Evolutionary conservation across 2,888 invertebrate species (phyloP), one percentile per base, ranked within the genome.

Genomic region (Liodrosophila aerea): DNA sequence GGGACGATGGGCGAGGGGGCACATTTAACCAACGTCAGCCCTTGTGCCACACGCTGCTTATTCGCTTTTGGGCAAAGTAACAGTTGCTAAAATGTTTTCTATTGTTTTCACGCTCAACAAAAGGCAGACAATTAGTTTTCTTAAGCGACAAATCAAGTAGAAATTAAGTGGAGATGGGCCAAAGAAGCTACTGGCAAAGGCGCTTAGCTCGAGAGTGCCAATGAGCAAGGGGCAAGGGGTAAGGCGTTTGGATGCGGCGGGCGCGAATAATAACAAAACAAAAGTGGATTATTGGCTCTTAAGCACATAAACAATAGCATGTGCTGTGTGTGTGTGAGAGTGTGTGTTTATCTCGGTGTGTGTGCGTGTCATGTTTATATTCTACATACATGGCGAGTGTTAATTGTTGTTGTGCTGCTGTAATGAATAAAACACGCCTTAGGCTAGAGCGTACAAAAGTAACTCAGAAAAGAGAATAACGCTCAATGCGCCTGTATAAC

Each of bases 61-160:
- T 72, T 82, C 85, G 80, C 85, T 82, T 73, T 82, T 66, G 83
- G 85, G 76, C 56, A 63, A 61, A 76, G 80, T 85, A 80, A 85
- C 80, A 80, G 80, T 80, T 80, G 80, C 85, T 80, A 82, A 80
- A 80, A 80, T 80, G 80, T 80, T 80, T 80, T 78, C 85, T 72
- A 85, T 81, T 81, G 81, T 81, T 83, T 81, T 81, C 81, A 85
- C 85, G 81, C 85, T 81, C 72, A 83, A 86, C 82, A 86, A 83
- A 84, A 86, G 85, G 80, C 82, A 76, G 83, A 76, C 87, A 87
- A 87, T 86, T 86, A 87, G 81, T 84, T 86, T 80, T 84, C 85
- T 87, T 87, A 87, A 86, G 85, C 86, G 86, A 74, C 81, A 81
- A 86, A 83, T 87, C 85, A 83, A 82, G 82, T 74, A 76, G 82